These are phyloP conservation scores for Diabrotica undecimpunctata DNA, from an alignment of 1,140 invertebrate genomes.

Conservation along the genomic window DNA sequence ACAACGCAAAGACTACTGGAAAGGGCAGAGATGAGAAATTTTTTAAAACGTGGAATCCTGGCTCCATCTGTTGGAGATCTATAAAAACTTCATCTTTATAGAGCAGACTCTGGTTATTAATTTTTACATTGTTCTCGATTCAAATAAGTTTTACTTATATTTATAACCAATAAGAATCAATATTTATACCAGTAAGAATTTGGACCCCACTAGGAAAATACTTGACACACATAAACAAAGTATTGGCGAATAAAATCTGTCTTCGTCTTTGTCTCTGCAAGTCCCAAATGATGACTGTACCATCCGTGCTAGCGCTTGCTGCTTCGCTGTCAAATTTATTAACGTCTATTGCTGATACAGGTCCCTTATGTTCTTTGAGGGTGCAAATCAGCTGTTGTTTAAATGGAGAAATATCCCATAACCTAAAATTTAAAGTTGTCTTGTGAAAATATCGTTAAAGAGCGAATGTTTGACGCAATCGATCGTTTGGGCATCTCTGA, in stretches of 20 bases:
- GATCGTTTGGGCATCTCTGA: too few relatives aligned
- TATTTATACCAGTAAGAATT: constrained; percentile 64
- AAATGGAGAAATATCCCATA: constrained; percentile 68
- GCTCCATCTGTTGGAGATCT: too few relatives aligned
- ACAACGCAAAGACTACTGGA: too few relatives aligned
- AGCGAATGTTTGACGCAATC: too few relatives aligned
- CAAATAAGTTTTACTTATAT: too few relatives aligned
- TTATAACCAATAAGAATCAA: too few relatives aligned
- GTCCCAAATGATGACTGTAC: constrained; percentile 90
- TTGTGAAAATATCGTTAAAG: too few relatives aligned
- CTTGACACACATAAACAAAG: constrained; percentile 76
- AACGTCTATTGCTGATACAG: constrained; percentile 77
- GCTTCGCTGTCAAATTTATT: constrained; percentile 72
- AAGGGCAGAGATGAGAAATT: too few relatives aligned
- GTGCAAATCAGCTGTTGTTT: constrained; percentile 63
- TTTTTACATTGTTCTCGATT: too few relatives aligned
- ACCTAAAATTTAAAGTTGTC: constrained; percentile 48
- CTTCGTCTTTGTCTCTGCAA: constrained; percentile 65
- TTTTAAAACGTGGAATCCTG: too few relatives aligned
- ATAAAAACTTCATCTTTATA: too few relatives aligned
- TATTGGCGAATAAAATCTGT: constrained; percentile 83
- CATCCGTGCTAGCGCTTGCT: constrained; percentile 83
- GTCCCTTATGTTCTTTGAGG: constrained; percentile 85
- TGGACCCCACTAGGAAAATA: constrained; percentile 78
- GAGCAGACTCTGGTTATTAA: too few relatives aligned